Evolutionary conservation across 2,113 vertebrate genomes (phyloP), one percentile per base, ranked within the genome.

Genomic region (Perca schrenkii): DNA sequence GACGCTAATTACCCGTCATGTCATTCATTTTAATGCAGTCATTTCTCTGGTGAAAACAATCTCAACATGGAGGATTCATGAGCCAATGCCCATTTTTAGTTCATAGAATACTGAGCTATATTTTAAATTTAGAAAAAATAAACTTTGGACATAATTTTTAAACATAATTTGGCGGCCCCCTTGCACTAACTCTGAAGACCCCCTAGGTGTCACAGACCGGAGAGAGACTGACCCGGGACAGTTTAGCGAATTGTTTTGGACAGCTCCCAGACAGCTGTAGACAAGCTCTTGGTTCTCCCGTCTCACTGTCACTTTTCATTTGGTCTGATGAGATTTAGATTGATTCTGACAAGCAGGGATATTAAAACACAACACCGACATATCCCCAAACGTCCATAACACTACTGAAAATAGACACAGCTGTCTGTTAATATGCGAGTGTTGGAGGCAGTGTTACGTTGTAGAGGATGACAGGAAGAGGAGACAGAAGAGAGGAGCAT

Each of bases 281-380:
- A 86, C 80, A 84, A 54, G 21, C 73, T 61, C 21, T 2, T 21
- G 43, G n/a, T 28, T 73, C 49, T 49, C 14, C 2, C 21, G n/a
- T 78, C 57, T 73, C 15, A 8, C 34, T 0, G 56, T 63, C 82
- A 60, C 68, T 49, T 71, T 28, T 43, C 54, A 68, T 81, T 73
- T 16, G 0, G 2, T 22, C 58, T 57, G 62, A 75, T 61, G 60
- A 78, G 69, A 70, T 62, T 21, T 14, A n/a, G 52, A 81, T 86
- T 28, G 74, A 76, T 71, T 62, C 46, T 80, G 87, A 89, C 79
- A 72, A 11, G 63, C 60, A 14, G 22, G 22, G 64, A 74, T 91
- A 87, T 87, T 85, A 85, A 58, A 81, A 81, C 69, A 57, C 74
- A 53, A 47, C 72, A 12, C 36, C n/a, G 14, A 47, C 71, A 56